Conservation (phyloP, 2,888 invertebrate genomes). For the Trichopoda pennipes region DNA sequence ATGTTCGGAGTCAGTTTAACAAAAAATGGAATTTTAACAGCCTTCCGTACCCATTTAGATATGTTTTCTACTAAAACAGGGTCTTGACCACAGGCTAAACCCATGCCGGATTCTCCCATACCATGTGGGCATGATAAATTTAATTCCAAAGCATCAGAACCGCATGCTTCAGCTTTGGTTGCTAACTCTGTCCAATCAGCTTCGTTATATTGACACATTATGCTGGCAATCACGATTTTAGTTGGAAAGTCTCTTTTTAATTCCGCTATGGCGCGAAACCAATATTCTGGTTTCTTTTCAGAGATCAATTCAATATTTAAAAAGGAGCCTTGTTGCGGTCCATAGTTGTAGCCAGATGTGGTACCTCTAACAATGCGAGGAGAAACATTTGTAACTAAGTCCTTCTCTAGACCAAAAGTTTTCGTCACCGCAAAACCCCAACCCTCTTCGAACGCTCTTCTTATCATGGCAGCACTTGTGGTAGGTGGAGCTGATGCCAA, state of each 20-base stretch:
- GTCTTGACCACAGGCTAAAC: conserved; percentile 98
- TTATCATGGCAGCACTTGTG: conserved; percentile 95
- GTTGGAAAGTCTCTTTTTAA: conserved; percentile 95
- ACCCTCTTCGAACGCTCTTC: conserved; percentile 96
- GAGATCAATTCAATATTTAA: conserved; percentile 99
- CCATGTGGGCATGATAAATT: conserved; percentile 99
- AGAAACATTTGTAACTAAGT: conserved; percentile 97
- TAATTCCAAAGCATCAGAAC: conserved; percentile 96
- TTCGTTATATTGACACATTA: conserved; percentile 94
- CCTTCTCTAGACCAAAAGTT: conserved; percentile 97
- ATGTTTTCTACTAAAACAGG: conserved; percentile 93
- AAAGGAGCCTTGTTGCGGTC: conserved; percentile 98
- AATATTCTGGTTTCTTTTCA: conserved; percentile 96
- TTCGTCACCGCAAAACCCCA: conserved; percentile 99
- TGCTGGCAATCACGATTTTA: conserved; percentile 95
- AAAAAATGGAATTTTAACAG: conserved; percentile 96
- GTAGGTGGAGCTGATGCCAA: conserved; percentile 98
- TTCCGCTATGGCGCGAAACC: conserved; percentile 93
- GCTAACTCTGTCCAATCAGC: conserved; percentile 94
- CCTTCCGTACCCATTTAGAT: conserved; percentile 92
- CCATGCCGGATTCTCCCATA: conserved; percentile 99
- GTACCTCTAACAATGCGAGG: conserved; percentile 97
- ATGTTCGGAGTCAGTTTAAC: conserved; percentile 99
- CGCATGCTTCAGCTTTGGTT: conserved; percentile 88
- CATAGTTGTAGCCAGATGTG: conserved; percentile 94